Evolutionary conservation across 2,888 invertebrate genomes (phyloP).

Genomic region (Ichneumoninae sp.): DNA sequence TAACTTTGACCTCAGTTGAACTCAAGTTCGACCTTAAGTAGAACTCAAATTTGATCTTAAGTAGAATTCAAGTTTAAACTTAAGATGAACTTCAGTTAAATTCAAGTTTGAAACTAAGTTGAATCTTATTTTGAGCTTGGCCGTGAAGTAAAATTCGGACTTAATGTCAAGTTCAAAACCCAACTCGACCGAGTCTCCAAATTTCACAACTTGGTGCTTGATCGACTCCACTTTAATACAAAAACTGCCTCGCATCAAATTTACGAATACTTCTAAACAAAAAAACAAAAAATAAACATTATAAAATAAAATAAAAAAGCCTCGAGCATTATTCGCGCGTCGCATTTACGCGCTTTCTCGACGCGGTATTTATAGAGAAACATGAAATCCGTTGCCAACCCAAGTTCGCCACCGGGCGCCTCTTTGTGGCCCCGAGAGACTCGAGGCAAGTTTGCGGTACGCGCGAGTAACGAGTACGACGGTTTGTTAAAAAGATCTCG

Average conservation of each 20-base stretch:
- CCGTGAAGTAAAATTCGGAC: no score
- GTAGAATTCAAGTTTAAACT: no score
- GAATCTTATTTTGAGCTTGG: no score
- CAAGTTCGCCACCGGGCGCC: neutral
- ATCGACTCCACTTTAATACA: no score
- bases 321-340: neutral
- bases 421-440: neutral
- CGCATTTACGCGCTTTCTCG: slow-evolving; percentile 8
- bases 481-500: neutral
- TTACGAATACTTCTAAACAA: neutral
- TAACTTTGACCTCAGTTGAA: no score
- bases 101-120: no score
- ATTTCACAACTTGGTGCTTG: no score
- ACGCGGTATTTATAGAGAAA: slow-evolving; percentile 32
- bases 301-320: neutral
- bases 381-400: slow-evolving; percentile 37
- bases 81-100: no score
- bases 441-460: neutral
- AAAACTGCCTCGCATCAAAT: neutral
- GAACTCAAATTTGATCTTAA: no score
- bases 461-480: neutral
- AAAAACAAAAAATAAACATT: neutral
- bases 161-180: no score
- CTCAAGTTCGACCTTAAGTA: no score
- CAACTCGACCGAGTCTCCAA: no score